These are phyloP conservation scores for Eumacrocentrus americanus DNA, from an alignment of 2,888 invertebrate species.

Conservation along the genomic window DNA sequence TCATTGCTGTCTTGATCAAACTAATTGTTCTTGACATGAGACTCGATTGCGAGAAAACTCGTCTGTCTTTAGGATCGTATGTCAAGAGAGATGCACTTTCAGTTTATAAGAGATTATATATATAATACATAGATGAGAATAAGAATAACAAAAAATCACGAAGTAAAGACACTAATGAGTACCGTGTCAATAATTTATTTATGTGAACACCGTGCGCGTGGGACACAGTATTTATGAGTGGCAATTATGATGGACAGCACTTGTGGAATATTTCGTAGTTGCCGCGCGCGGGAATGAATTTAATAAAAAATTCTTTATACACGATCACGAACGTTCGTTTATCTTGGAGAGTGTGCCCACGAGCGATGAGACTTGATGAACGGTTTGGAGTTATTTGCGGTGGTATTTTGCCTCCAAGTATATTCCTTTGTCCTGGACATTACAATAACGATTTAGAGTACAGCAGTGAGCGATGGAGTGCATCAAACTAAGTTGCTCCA, in stretches of 20 bases:
- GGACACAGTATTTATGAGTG: conserved; percentile 15
- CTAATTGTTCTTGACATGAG: conserved; percentile 2
- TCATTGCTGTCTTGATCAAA: background rate
- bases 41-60: background rate
- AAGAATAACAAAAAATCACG: background rate
- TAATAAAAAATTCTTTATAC: conserved; percentile 4
- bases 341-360: background rate
- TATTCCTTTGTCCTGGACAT: background rate
- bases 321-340: conserved; percentile 15
- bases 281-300: conserved; percentile 5
- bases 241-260: conserved; percentile 19
- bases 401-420: too few species aligned
- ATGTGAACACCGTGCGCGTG: background rate
- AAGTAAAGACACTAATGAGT: conserved; percentile 10
- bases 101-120: background rate
- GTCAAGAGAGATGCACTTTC: background rate
- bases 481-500: too few species aligned
- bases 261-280: background rate
- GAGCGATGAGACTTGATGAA: too few species aligned
- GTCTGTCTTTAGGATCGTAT: background rate
- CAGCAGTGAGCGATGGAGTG: too few species aligned
- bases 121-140: too few species aligned
- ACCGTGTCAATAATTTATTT: conserved; percentile 16
- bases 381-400: too few species aligned
- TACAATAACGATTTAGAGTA: too few species aligned